Conservation (phyloP, 2,888 invertebrate species). For the Catocala nupta region DNA sequence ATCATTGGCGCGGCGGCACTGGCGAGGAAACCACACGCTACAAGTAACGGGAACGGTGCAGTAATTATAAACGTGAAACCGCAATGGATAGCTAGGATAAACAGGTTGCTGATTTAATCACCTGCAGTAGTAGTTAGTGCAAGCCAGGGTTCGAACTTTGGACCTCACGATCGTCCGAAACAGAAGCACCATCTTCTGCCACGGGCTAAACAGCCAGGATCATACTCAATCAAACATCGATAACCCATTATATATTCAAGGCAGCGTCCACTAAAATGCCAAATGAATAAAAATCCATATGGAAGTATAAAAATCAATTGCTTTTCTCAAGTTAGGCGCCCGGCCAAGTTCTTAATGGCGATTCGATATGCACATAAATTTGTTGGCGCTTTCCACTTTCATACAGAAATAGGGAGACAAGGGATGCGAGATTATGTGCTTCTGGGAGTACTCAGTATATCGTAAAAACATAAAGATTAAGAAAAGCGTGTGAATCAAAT, state of each 20-base stretch:
- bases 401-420: constrained; percentile 26
- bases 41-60: too few species aligned
- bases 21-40: too few species aligned
- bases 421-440: constrained; percentile 5
- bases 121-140: too few species aligned
- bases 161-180: too few species aligned
- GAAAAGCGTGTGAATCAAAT: background rate
- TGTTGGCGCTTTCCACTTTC: constrained; percentile 37
- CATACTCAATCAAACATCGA: too few species aligned
- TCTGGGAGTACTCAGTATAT: constrained; percentile 11
- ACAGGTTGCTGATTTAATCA: too few species aligned
- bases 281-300: constrained; percentile 38
- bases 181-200: too few species aligned
- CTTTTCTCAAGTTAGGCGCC: constrained; percentile 44
- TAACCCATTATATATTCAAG: constrained; percentile 16
- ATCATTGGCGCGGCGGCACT: too few species aligned
- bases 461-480: background rate
- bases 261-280: constrained; percentile 10
- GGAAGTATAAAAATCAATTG: constrained; percentile 67
- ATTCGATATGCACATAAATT: constrained; percentile 81
- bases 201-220: too few species aligned
- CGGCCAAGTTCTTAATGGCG: constrained; percentile 62
- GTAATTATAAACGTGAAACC: too few species aligned
- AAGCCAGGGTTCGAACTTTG: too few species aligned
- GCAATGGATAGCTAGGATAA: too few species aligned